A percentile compares a stretch with the other conserved stretches of the same genome.
These are phyloP conservation scores for Holacanthus passer DNA, from an alignment of 2,113 vertebrate species.

Conservation along the genomic window DNA sequence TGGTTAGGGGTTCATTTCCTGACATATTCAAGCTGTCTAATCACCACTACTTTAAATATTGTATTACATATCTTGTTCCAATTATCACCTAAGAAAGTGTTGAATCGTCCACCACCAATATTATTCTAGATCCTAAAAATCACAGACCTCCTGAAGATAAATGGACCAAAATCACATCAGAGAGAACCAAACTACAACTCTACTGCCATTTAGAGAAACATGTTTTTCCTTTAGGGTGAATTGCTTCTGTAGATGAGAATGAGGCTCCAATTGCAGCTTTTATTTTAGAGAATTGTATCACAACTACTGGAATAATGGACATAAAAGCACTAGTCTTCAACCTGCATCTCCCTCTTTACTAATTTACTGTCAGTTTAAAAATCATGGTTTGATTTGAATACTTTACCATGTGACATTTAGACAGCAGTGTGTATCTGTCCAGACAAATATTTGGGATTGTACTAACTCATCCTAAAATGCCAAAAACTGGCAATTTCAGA, in stretches of 20 bases:
- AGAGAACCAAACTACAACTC: background rate
- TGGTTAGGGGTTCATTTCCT: background rate
- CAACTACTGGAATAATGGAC: background rate
- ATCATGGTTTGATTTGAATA: constrained; percentile 20
- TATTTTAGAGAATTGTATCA: constrained; percentile 6
- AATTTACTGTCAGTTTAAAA: constrained; percentile 15
- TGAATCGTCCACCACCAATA: background rate
- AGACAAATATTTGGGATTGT: background rate
- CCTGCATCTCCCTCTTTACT: constrained; percentile 1
- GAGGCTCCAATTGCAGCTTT: background rate
- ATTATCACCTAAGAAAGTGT: background rate
- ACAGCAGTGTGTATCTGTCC: constrained; percentile 13
- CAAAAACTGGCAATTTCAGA: constrained; percentile 20
- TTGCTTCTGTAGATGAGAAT: background rate
- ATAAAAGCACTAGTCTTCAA: constrained; percentile 24
- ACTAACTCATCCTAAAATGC: background rate
- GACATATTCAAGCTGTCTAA: background rate
- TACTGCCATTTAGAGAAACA: background rate
- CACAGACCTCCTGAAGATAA: background rate
- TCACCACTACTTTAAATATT: background rate
- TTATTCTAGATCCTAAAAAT: background rate
- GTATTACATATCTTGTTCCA: background rate
- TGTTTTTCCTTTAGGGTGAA: too few species aligned
- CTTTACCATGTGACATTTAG: background rate
- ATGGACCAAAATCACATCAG: background rate